Evolutionary conservation across 2,888 invertebrate species (phyloP), one percentile per base, ranked within the genome.

Genomic region (Anthrax anthrax): DNA sequence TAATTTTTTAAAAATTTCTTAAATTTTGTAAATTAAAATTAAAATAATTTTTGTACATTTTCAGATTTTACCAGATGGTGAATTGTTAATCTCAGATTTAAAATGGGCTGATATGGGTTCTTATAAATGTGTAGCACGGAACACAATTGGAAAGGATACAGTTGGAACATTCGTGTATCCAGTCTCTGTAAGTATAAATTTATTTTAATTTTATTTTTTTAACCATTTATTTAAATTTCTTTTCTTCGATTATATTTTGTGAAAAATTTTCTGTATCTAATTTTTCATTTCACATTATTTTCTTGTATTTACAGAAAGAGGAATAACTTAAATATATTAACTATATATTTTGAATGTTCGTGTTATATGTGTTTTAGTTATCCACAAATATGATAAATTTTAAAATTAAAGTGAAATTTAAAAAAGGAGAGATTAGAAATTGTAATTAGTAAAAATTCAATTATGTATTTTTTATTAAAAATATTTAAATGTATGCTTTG

Each of bases 101-200:
- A 70, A 70, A 38, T 94, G 86, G 84, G 66, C 72, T 12, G 84
- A 88, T 56, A 88, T 90, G 89, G 91, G 90, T 6, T 72, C 73
- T 18, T 90, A 81, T 64, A 80, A 73, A 1, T 94, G 94, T 61
- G 70, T 78, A 14, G 85, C 81, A 0, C 75, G 77, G 53, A 84
- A 83, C 57, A 60, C 69, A 16, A 67, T 74, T 16, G 82, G 81
- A 5, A 73, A 75, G 51, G 82, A 81, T 54, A 62, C 72, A 0
- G 72, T 70, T 5, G 69, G 71, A 17, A 82, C 84, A 9, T 87
- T 87, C 67, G 61, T 87, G n/a, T 86, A 89, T 59, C 84, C 87
- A 16, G 61, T 62, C 59, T 61, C 63, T 58, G 67, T 66, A 60
- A 62, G 64, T 60, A 27, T 36, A 19, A 27, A 29, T 39, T 18